These are phyloP conservation scores for Aquatica leii DNA, from an alignment of 2,888 invertebrate genomes.

Conservation along the genomic window DNA sequence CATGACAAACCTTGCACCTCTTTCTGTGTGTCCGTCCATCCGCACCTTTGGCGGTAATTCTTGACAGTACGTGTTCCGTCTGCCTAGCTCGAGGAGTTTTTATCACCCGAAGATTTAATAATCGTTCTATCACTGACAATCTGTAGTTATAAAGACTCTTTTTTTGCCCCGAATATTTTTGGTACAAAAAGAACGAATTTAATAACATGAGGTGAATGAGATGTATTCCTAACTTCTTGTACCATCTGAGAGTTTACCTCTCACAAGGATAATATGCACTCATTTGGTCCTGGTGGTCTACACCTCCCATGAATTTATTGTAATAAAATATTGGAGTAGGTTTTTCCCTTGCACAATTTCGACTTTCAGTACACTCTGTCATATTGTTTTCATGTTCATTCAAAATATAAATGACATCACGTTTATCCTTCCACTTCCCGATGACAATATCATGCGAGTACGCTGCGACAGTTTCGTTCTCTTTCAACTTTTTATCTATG, in stretches of 20 bases:
- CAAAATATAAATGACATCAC: neutral
- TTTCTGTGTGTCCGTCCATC: constrained; percentile 12
- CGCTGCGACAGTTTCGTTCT: constrained; percentile 1
- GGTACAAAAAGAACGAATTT: constrained; percentile 3
- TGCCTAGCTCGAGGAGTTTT: neutral
- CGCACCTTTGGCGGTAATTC: neutral
- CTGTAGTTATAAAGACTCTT: neutral
- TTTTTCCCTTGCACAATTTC: neutral
- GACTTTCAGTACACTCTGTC: neutral
- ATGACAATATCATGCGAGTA: constrained; percentile 6
- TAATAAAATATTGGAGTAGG: constrained; percentile 17
- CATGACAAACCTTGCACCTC: constrained; percentile 12
- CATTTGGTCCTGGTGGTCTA: constrained; percentile 16
- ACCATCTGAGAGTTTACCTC: neutral
- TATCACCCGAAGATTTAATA: neutral
- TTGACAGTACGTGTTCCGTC: constrained; percentile 12
- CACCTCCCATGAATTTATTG: constrained; percentile 23
- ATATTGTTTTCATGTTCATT: neutral
- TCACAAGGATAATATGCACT: neutral
- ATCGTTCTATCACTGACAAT: neutral
- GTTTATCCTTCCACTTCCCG: constrained; percentile 11
- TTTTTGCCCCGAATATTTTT: constrained; percentile 8
- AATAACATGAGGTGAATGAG: constrained; percentile 6
- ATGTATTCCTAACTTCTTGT: constrained; percentile 9
- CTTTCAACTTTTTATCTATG: neutral